Percentiles rank a stretch among this genome's conserved stretches.
These are phyloP conservation scores for Parapristionchus giblindavisi DNA, from an alignment of 2,888 invertebrate species.

Conservation along the genomic window DNA sequence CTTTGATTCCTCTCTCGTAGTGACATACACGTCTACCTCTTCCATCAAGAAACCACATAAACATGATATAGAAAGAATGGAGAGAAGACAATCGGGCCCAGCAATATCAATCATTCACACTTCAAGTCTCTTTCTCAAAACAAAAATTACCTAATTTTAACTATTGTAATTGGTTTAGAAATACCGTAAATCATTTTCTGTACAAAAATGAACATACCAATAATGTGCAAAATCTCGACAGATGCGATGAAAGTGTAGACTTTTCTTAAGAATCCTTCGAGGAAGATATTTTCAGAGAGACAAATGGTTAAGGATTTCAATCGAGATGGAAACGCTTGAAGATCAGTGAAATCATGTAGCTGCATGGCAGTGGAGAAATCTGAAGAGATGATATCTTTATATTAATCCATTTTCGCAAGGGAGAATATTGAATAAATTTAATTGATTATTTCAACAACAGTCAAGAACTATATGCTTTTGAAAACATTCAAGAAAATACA, in stretches of 20 bases:
- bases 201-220: conserved; percentile 77
- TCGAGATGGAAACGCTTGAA: conserved; percentile 98
- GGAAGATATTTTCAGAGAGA: conserved; percentile 95
- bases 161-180: no score
- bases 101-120: no score
- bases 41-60: no score
- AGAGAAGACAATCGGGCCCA: no score
- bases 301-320: conserved; percentile 94
- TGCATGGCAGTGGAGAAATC: conserved; percentile 97
- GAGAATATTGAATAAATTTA: background rate
- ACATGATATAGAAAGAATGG: no score
- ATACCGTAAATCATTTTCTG: no score
- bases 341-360: conserved; percentile 97
- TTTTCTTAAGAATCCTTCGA: conserved; percentile 99
- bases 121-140: no score
- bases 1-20: no score
- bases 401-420: background rate
- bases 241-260: conserved; percentile 99
- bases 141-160: no score
- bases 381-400: background rate
- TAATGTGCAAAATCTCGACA: conserved; percentile 92
- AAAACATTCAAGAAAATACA: no score
- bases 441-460: no score
- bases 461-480: background rate
- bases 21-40: no score